Conservation (phyloP, 2,797 vertebrate genomes). For the Poliocrania exsul region DNA sequence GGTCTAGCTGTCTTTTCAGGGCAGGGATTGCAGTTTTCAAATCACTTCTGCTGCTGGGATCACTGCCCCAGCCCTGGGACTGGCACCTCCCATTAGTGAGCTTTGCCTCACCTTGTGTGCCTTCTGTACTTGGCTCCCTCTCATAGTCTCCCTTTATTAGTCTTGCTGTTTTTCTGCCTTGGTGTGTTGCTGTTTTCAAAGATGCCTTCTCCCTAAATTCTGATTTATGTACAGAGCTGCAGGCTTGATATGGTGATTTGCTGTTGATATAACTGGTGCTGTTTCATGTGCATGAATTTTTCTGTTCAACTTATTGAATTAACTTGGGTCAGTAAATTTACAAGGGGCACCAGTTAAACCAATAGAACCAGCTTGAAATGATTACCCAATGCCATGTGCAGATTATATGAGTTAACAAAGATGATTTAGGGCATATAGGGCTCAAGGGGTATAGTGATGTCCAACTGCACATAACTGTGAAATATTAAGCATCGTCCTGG, state of each 20-base stretch:
- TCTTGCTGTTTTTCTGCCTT: not conserved
- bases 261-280: not conserved
- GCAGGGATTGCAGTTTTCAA: not conserved
- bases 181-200: not conserved
- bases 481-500: constrained; percentile 13
- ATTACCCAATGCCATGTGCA: not conserved
- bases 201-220: not conserved
- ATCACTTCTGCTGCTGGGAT: rapidly evolving
- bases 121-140: not conserved
- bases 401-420: not conserved
- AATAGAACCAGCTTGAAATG: not conserved
- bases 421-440: not conserved
- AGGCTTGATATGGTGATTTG: not conserved
- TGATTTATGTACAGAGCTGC: rapidly evolving
- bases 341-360: not conserved
- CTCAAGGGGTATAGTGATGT: not conserved
- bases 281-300: not conserved
- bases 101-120: not conserved
- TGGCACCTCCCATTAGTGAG: not conserved
- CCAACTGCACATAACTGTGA: constrained; percentile 19
- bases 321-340: not conserved
- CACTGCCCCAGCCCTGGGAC: not conserved
- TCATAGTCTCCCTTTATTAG: rapidly evolving
- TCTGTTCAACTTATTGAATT: not conserved
- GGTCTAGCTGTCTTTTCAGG: not conserved